These are phyloP conservation scores for Blastobasis adustella DNA, from an alignment of 2,888 invertebrate genomes.

Conservation along the genomic window DNA sequence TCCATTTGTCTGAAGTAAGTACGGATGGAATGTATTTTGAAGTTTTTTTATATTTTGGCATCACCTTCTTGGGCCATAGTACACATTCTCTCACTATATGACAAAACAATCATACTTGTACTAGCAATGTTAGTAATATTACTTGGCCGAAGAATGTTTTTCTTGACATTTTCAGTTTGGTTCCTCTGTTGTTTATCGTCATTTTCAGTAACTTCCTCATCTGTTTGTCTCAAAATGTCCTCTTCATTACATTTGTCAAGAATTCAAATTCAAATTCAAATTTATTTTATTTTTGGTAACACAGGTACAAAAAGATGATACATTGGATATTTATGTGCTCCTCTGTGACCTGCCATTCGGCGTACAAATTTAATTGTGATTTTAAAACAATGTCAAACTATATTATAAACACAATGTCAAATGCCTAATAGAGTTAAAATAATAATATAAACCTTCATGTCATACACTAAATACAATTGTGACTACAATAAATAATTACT, in stretches of 20 bases:
- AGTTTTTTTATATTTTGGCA: slow-evolving; percentile 1
- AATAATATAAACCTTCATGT: too few species aligned
- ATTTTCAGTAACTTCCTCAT: neutral
- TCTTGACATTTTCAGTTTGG: neutral
- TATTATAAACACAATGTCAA: too few species aligned
- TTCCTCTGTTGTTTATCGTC: neutral
- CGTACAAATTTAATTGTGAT: too few species aligned
- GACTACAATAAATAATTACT: too few species aligned
- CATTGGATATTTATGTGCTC: too few species aligned
- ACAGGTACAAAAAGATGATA: too few species aligned
- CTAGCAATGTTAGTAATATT: neutral
- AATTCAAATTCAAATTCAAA: too few species aligned
- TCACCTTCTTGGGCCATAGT: neutral
- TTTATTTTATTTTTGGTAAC: too few species aligned
- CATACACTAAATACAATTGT: too few species aligned
- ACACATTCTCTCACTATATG: neutral
- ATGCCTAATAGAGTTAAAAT: too few species aligned
- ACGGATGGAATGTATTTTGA: slow-evolving; percentile 5
- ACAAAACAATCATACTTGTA: neutral
- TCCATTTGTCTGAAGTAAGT: slow-evolving; percentile 5
- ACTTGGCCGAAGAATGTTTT: neutral
- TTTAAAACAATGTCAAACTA: too few species aligned
- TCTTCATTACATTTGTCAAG: neutral
- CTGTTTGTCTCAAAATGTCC: neutral
- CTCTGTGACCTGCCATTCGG: too few species aligned